Base-by-base conservation (phyloP, 2,113 vertebrate genomes). In the Felis catus region DNA sequence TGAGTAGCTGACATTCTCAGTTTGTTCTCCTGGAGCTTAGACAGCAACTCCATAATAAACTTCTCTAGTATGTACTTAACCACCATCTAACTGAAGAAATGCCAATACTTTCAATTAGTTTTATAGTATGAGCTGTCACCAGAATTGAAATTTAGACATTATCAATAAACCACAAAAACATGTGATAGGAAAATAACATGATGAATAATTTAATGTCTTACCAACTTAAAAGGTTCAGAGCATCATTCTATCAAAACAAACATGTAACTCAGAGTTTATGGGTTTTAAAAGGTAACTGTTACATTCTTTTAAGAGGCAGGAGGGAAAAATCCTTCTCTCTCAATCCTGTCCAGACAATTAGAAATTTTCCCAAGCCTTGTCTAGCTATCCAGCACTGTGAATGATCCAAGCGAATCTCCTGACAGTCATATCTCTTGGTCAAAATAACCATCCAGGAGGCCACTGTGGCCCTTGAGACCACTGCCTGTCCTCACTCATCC, bases 121-220 rank as follows among this genome's bases (percentile, higher is more conserved):
- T 78, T 97, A 7, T 58, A 97, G 95, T 96, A 96, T 82, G 84
- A 97, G 87, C 97, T 97, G 88, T 97, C 92, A 93, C 45, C 14
- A 95, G 45, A 58, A 79, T 21, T 94, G 91, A 94, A 82, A 97
- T 95, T 71, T 86, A 98, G 97, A 93, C 61, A 89, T 91, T 96
- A 95, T 95, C 84, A 91, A 95, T 97, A 97, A 97, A 74, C 88
- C 94, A 93, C 91, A 97, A 97, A 96, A 91, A 74, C 84, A 97
- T 29, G 23, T 97, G 63, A 95, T 78, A 96, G 70, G 93, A 98
- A 97, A 94, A 89, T 89, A 96, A 55, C 53, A 87, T 70, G 78
- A 92, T 97, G 76, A 95, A 95, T 91, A 97, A 97, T 93, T 97
- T 96, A 98, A 95, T 97, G 71, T 95, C 88, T 96, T 91, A 78